Conservation (phyloP, 37 sponge, comb jelly and placozoan species). For the Theonella swinhoei region DNA sequence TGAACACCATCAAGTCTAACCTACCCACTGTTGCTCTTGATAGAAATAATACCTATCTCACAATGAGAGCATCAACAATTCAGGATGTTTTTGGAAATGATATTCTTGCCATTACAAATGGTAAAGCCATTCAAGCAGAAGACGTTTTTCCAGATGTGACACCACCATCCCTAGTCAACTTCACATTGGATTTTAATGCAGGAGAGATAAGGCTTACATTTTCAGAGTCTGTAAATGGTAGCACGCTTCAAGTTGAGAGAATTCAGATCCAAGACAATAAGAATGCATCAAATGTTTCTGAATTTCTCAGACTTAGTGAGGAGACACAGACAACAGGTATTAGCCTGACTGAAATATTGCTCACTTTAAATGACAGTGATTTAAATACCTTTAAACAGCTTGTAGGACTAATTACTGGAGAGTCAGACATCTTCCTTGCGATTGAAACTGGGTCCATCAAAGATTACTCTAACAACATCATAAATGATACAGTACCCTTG, state of each 20-base stretch:
- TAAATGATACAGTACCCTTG: slow-evolving; percentile 38
- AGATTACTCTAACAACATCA: slow-evolving; percentile 55
- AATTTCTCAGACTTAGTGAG: neutral
- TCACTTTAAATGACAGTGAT: slow-evolving; percentile 52
- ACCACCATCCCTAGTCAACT: slow-evolving; percentile 62
- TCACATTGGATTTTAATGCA: slow-evolving; percentile 63
- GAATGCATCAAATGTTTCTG: slow-evolving; percentile 13
- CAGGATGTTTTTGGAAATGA: slow-evolving; percentile 78
- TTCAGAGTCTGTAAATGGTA: slow-evolving; percentile 63
- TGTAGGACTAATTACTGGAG: slow-evolving; percentile 30
- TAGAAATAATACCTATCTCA: slow-evolving; percentile 61
- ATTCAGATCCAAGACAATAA: slow-evolving; percentile 36
- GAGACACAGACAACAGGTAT: neutral
- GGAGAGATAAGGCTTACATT: slow-evolving; percentile 64
- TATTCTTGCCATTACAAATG: slow-evolving; percentile 77
- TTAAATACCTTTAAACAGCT: slow-evolving; percentile 58
- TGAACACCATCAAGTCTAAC: slow-evolving; percentile 66
- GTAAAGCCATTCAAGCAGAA: slow-evolving; percentile 60
- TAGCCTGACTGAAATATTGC: slow-evolving; percentile 19
- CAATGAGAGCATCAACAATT: slow-evolving; percentile 64
- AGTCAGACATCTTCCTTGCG: slow-evolving; percentile 52
- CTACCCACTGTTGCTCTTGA: slow-evolving; percentile 48
- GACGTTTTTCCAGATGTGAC: slow-evolving; percentile 47
- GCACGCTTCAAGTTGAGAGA: slow-evolving; percentile 36
- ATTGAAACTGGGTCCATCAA: slow-evolving; percentile 14